Evolutionary conservation across 1,140 invertebrate species (phyloP).

Genomic region (Paraescarpia echinospica): DNA sequence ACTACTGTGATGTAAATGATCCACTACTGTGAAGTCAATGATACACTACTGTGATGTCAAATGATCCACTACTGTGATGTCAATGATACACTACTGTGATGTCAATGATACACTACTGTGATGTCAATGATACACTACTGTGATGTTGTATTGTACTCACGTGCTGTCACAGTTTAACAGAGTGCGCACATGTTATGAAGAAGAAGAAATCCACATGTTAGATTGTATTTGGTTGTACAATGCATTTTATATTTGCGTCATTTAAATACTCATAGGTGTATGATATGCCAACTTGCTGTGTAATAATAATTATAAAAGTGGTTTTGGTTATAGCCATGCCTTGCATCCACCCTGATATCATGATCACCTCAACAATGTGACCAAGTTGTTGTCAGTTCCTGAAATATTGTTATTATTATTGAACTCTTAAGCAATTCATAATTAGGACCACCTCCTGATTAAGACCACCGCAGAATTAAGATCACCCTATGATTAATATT

Average conservation of each 20-base stretch:
- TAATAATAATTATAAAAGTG: not conserved
- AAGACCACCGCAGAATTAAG: not conserved
- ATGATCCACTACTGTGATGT: not conserved
- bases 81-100: not conserved
- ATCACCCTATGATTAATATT: too few species aligned
- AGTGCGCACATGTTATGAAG: too few species aligned
- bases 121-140: not conserved
- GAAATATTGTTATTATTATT: not conserved
- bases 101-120: not conserved
- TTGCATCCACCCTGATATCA: not conserved
- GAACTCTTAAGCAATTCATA: not conserved
- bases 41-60: not conserved
- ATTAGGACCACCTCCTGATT: not conserved
- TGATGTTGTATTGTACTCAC: too few species aligned
- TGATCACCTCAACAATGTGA: not conserved
- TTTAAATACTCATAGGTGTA: not conserved
- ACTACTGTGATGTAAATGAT: too few species aligned
- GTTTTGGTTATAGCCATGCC: not conserved
- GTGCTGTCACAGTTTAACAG: too few species aligned
- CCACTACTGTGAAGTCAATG: too few species aligned
- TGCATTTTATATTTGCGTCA: not conserved
- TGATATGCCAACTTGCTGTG: not conserved
- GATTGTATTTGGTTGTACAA: too few species aligned
- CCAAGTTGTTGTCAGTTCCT: not conserved
- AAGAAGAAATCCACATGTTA: too few species aligned